These are phyloP conservation scores for Cydia strobilella DNA, from an alignment of 1,140 invertebrate genomes.

Conservation along the genomic window DNA sequence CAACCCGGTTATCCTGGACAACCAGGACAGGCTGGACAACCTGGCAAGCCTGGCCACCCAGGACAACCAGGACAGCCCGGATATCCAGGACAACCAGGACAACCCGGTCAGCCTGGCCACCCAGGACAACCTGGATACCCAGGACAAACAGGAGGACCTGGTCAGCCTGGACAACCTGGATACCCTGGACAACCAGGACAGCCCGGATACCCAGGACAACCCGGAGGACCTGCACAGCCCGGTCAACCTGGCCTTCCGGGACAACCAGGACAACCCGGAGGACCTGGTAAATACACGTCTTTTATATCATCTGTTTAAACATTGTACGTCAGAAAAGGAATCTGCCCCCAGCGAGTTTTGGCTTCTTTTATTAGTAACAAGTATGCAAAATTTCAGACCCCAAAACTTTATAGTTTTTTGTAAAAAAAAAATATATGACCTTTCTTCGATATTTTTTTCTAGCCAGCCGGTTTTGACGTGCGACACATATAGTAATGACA, in stretches of 20 bases:
- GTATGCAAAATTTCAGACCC: no score
- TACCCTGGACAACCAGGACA: background rate
- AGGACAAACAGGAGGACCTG: background rate
- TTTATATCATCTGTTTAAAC: no score
- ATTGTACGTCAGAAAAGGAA: no score
- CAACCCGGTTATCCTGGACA: background rate
- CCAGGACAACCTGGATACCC: constrained; percentile 34
- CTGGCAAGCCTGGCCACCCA: background rate
- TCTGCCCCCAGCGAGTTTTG: no score
- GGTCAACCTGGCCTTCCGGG: background rate
- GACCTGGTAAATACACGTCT: no score
- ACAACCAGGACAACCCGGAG: background rate
- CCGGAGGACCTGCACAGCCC: background rate
- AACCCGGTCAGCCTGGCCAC: constrained; percentile 26
- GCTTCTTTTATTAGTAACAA: no score
- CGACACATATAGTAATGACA: no score
- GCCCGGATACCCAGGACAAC: background rate
- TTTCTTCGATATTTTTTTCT: no score
- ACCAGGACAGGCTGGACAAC: background rate
- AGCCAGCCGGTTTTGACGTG: no score
- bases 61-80: background rate
- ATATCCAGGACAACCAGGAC: background rate
- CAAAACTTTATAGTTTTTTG: no score
- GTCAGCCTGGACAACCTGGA: background rate
- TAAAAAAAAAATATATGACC: no score